Conservation (phyloP, 1,140 invertebrate species). For the Ceratoteleas bidentatus region DNA sequence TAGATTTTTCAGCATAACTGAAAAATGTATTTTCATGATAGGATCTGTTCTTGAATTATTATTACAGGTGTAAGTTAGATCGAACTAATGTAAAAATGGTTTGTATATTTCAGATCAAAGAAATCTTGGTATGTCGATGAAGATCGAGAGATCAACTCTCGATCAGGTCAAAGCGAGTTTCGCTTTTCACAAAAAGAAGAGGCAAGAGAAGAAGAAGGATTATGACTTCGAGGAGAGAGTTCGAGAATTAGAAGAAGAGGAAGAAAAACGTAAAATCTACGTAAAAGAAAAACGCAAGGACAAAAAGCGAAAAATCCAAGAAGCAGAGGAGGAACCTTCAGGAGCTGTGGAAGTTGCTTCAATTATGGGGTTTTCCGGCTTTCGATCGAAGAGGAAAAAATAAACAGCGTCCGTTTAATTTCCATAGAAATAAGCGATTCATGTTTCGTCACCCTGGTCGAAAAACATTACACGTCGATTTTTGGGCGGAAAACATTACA, state of each 20-base stretch:
- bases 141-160: slow-evolving; percentile 96
- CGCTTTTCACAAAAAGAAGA: slow-evolving; percentile 95
- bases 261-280: slow-evolving; percentile 96
- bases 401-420: too few relatives aligned
- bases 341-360: slow-evolving; percentile 91
- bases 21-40: too few relatives aligned
- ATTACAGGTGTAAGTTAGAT: too few relatives aligned
- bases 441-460: too few relatives aligned
- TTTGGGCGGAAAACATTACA: too few relatives aligned
- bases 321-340: slow-evolving; percentile 84
- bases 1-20: too few relatives aligned
- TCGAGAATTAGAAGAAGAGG: slow-evolving; percentile 96
- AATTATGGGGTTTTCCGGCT: slow-evolving; percentile 99
- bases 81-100: too few relatives aligned
- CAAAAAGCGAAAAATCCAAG: slow-evolving; percentile 92
- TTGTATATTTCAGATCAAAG: slow-evolving; percentile 98
- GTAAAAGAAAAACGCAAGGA: slow-evolving; percentile 94
- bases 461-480: too few relatives aligned
- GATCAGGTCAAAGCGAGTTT: slow-evolving; percentile 98
- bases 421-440: too few relatives aligned
- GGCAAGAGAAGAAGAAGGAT: slow-evolving; percentile 97
- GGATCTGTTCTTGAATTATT: too few relatives aligned
- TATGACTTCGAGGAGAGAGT: slow-evolving; percentile 96
- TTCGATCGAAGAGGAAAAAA: slow-evolving; percentile 93
- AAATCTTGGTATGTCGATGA: slow-evolving; percentile 99